Conservation (phyloP, 1,140 invertebrate species). For the Temnothorax nylanderi region DNA sequence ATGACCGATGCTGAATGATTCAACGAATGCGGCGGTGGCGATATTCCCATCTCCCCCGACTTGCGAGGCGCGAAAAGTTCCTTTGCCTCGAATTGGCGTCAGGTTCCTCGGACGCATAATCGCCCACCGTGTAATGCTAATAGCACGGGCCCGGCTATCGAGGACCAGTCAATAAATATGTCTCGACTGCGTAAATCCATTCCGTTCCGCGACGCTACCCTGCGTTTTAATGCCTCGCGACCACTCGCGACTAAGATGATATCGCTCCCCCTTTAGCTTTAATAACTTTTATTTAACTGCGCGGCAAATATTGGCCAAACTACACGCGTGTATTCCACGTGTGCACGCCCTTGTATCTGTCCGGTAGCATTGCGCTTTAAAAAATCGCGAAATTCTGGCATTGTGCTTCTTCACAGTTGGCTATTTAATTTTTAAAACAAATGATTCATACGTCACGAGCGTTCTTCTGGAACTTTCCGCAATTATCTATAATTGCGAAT, state of each 20-base stretch:
- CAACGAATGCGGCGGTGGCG: slow-evolving; percentile 58
- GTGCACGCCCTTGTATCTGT: not conserved
- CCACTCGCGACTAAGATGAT: slow-evolving; percentile 13
- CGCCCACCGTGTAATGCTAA: slow-evolving; percentile 61
- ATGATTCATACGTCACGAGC: not conserved
- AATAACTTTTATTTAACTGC: not conserved
- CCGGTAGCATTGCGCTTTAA: not conserved
- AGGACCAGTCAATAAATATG: slow-evolving; percentile 77
- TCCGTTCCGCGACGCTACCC: slow-evolving; percentile 57
- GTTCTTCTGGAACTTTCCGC: slow-evolving; percentile 7
- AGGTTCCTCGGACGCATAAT: slow-evolving; percentile 51
- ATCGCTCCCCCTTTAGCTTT: not conserved
- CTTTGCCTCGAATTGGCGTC: not conserved
- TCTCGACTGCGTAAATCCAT: slow-evolving; percentile 72
- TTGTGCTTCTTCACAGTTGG: not conserved
- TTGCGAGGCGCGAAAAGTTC: not conserved
- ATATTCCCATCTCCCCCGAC: slow-evolving; percentile 55
- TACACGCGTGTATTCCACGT: not conserved
- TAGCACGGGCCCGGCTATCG: slow-evolving; percentile 59
- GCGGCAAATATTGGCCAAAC: not conserved
- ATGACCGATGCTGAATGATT: slow-evolving; percentile 66
- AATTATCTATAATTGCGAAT: not conserved
- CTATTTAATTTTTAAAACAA: slow-evolving; percentile 3
- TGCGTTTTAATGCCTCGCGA: slow-evolving; percentile 15
- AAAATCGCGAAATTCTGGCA: not conserved